Percentiles rank a stretch among this genome's conserved stretches.
Conservation (phyloP, 1,140 invertebrate species). For the Globodera rostochiensis region DNA sequence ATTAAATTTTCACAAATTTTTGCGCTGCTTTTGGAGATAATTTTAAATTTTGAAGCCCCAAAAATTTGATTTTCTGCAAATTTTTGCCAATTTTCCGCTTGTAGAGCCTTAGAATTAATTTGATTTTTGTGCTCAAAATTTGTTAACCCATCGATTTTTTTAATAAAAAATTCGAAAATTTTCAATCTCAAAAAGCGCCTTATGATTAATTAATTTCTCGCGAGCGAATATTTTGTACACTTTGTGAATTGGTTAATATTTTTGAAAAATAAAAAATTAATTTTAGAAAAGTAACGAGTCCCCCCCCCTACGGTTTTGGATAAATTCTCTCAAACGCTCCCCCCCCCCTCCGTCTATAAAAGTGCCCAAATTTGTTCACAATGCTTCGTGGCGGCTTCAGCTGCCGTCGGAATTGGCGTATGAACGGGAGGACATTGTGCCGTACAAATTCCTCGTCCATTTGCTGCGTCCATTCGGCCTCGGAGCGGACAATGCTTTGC, state of each 20-base stretch:
- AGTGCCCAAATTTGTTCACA: neutral
- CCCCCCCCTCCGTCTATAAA: too few relatives aligned
- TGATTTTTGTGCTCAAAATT: neutral
- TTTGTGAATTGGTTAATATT: too few relatives aligned
- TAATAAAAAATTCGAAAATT: neutral
- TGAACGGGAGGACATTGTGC: neutral
- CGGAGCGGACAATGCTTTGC: neutral
- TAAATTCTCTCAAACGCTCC: too few relatives aligned
- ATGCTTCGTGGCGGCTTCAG: neutral
- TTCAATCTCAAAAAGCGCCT: too few relatives aligned
- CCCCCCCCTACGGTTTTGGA: too few relatives aligned
- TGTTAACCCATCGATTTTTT: neutral
- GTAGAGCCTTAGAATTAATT: neutral
- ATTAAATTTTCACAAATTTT: neutral
- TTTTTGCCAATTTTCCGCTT: neutral
- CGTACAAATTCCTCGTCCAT: constrained; percentile 3
- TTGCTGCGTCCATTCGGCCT: neutral
- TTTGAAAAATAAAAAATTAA: too few relatives aligned
- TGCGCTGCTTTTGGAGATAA: neutral
- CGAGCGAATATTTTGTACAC: too few relatives aligned
- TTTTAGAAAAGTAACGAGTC: too few relatives aligned
- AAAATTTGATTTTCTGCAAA: neutral
- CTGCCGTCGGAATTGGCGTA: constrained; percentile 10
- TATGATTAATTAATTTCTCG: too few relatives aligned
- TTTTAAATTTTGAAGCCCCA: neutral